phyloP scores from a whole-genome alignment of 2,888 invertebrate species.

The Rotaria magnacalcarata region DNA sequence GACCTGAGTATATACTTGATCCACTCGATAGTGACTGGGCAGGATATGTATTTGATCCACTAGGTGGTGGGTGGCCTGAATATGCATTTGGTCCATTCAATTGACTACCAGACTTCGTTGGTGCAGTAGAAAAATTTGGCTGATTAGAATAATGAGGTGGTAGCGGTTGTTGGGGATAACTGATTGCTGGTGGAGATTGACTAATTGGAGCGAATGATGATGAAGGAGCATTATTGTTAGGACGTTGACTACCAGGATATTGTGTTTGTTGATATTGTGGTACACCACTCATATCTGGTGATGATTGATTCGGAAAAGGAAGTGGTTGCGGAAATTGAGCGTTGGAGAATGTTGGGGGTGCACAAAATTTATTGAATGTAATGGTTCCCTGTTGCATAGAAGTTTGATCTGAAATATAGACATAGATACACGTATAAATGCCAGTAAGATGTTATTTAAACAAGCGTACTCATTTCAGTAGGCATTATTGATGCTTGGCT shows the following conservation, averaged over 20 bases:
- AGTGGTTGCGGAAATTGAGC: not conserved
- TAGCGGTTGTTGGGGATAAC: no score
- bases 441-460: not conserved
- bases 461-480: not conserved
- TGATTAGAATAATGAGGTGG: no score
- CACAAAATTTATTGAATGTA: not conserved
- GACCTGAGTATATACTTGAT: not conserved
- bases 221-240: not conserved
- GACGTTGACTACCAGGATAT: not conserved
- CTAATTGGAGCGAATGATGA: not conserved
- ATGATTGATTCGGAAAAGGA: not conserved
- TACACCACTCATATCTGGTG: not conserved
- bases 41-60: not conserved
- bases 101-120: no score
- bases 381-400: not conserved
- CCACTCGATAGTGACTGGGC: not conserved
- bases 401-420: not conserved
- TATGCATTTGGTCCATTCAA: no score
- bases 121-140: no score
- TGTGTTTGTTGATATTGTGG: conserved; percentile 8
- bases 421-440: not conserved
- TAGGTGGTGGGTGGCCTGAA: not conserved
- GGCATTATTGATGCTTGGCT: conserved; percentile 29
- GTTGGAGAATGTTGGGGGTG: not conserved
- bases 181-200: not conserved